Base-by-base conservation (phyloP, 1,140 invertebrate genomes). In the Panonychus citri region DNA sequence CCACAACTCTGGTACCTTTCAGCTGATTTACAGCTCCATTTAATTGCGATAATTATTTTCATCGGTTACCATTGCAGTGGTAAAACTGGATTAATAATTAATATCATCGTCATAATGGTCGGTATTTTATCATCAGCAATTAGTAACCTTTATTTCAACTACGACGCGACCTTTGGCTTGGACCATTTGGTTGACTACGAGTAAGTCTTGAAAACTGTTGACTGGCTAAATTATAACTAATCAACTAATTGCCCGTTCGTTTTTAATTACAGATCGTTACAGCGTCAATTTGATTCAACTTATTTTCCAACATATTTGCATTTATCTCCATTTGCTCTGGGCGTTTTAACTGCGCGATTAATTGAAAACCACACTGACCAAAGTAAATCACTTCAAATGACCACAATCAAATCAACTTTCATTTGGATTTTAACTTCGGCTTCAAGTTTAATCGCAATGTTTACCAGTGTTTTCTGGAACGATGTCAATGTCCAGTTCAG, bases 1-100 rank as follows among this genome's bases (percentile, higher is more conserved):
- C 30, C 46, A 4, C 58, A 59, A 30, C 59, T 51, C 4, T 59
- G 58, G 58, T 57, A 49, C 27, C n/a, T 59, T 10, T 42, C 43
- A 26, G 58, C 48, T 37, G 58, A 59, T 40, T 52, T 59, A 59
- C 58, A 59, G 42, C 59, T 59, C 24, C 39, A 59, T 59, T 46
- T 59, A 5, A 2, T 59, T 10, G 54, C 48, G 3, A 39, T 39
- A 21, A 59, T 59, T 24, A 25, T 59, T 24, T 59, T 59, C 37
- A 25, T 53, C 8, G 19, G n/a, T 28, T 59, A 59, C 43, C 21
- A 39, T 27, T 19, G 55, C 15, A 25, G 34, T 13, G 49, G 28
- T 13, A 42, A 43, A n/a, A 8, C 19, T 21, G 58, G 54, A 21
- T 21, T 59, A 0, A 53, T 30, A 21, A 7, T 43, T 3, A 59